phyloP scores from a whole-genome alignment of 64 coral and sea anemone genomes.

The Montipora cactus region DNA sequence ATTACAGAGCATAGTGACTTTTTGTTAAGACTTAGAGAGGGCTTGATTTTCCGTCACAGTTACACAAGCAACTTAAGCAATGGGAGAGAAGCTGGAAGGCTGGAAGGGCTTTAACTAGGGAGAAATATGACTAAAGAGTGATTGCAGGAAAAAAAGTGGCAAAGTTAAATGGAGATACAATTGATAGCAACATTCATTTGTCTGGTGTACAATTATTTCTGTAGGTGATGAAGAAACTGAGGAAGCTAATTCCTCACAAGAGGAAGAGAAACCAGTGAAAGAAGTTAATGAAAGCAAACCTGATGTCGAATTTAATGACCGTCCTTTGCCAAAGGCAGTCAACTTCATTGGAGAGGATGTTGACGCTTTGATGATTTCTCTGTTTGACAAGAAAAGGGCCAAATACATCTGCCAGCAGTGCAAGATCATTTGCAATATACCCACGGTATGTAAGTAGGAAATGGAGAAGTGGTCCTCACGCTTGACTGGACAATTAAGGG shows the following conservation, averaged over 20 bases:
- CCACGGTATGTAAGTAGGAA: slow-evolving; percentile 41
- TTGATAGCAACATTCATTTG: background rate
- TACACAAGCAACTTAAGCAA: no score
- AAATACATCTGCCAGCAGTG: slow-evolving; percentile 90
- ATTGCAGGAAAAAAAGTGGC: no score
- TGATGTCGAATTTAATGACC: background rate
- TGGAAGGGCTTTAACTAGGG: no score
- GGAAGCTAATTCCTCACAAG: background rate
- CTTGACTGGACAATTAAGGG: no score
- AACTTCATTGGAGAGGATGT: slow-evolving; percentile 88
- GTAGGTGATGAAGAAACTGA: slow-evolving; percentile 24
- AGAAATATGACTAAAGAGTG: no score
- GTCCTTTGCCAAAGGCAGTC: background rate
- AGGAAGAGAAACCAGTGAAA: slow-evolving; percentile 22
- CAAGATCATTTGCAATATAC: slow-evolving; percentile 93
- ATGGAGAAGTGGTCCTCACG: no score
- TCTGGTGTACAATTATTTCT: background rate
- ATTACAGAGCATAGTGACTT: no score
- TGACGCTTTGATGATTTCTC: slow-evolving; percentile 59
- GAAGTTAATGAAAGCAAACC: background rate
- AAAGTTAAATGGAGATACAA: background rate
- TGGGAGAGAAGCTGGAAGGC: no score
- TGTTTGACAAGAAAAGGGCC: slow-evolving; percentile 61
- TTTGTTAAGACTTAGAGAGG: no score
- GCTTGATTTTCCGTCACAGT: no score